Percentiles rank a stretch among this genome's conserved stretches.
phyloP scores from a whole-genome alignment of 2,888 invertebrate species.

The Prosopocoilus inquinatus region DNA sequence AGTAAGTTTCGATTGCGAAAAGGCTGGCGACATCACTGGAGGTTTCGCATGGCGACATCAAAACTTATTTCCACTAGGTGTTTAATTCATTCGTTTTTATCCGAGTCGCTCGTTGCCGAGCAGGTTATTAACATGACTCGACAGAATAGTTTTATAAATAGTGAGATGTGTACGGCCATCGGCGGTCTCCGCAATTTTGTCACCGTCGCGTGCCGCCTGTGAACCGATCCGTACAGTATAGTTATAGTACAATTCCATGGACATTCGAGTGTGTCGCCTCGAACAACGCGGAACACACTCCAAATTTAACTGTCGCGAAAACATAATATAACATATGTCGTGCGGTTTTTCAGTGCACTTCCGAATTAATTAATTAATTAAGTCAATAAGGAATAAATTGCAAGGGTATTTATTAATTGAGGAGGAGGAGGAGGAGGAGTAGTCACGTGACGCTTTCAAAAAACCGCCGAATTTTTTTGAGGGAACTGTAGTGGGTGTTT shows the following conservation, averaged over 20 bases:
- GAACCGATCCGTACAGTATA: not conserved
- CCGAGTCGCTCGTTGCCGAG: slow-evolving; percentile 20
- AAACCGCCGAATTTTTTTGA: not conserved
- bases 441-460: slow-evolving; percentile 1
- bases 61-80: slow-evolving; percentile 22
- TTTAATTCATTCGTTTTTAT: slow-evolving; percentile 20
- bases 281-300: not conserved
- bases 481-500: not conserved
- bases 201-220: slow-evolving; percentile 12
- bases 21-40: no score
- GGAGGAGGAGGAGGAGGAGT: no score
- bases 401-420: no score
- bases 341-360: slow-evolving; percentile 8
- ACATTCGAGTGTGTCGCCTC: slow-evolving; percentile 5
- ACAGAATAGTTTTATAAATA: slow-evolving; percentile 34
- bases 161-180: slow-evolving; percentile 9
- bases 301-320: not conserved
- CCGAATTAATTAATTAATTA: no score
- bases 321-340: no score
- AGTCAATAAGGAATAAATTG: no score
- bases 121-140: slow-evolving; percentile 35
- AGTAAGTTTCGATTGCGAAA: not conserved
- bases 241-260: not conserved
- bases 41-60: slow-evolving; percentile 14
- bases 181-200: slow-evolving; percentile 2